phyloP scores from a whole-genome alignment of 2,113 vertebrate genomes.

The Pyrgilauda ruficollis region DNA sequence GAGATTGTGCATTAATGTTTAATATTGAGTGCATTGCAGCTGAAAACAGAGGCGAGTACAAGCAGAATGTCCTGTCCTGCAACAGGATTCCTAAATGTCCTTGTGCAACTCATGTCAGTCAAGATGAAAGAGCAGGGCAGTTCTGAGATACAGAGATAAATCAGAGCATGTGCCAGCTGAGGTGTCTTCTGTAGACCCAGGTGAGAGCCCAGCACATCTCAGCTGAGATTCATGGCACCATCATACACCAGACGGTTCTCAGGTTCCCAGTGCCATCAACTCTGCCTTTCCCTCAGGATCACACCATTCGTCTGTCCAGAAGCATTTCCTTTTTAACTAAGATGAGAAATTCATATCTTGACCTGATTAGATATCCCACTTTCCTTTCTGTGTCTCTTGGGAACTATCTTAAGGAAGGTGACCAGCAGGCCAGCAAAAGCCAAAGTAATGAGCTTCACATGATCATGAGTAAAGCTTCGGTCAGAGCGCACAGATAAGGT shows the following conservation, averaged over 20 bases:
- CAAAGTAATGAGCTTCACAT: background rate
- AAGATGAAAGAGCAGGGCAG: background rate
- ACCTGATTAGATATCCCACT: background rate
- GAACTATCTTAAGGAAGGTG: background rate
- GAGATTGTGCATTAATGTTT: background rate
- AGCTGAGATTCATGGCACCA: background rate
- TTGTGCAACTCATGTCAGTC: background rate
- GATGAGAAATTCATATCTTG: background rate
- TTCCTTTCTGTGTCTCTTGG: background rate
- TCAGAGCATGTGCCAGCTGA: background rate
- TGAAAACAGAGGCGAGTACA: background rate
- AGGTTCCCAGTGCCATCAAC: background rate
- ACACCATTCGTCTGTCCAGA: background rate
- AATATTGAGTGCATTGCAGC: background rate
- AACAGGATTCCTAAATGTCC: background rate
- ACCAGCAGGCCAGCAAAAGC: background rate
- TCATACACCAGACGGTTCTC: background rate
- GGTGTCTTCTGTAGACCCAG: background rate
- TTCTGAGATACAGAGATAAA: background rate
- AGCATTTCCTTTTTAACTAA: background rate
- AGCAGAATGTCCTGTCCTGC: background rate
- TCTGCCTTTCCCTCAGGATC: background rate
- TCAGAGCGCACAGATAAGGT: background rate
- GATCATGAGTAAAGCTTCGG: background rate
- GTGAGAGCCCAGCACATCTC: background rate